Conservation (phyloP, 2,888 invertebrate genomes). For the Lepidocyrtoides sp. region DNA sequence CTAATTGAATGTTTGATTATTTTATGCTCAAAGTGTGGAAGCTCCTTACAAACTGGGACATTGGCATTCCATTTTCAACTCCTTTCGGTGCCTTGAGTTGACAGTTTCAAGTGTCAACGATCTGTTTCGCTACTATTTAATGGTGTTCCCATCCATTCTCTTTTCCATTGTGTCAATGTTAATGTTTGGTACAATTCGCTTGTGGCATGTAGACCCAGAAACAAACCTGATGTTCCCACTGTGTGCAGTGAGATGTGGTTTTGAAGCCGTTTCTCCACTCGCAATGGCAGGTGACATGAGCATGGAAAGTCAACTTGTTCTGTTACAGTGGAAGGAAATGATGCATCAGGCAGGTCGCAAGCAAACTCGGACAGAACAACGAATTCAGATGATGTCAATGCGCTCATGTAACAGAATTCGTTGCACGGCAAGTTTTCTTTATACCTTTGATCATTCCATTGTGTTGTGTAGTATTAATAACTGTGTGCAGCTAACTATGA, state of each 20-base stretch:
- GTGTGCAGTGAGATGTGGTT: slow-evolving; percentile 68
- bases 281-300: slow-evolving; percentile 61
- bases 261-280: slow-evolving; percentile 62
- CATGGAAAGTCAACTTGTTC: background rate
- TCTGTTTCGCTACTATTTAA: slow-evolving; percentile 47
- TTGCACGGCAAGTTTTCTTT: slow-evolving; percentile 45
- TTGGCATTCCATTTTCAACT: background rate
- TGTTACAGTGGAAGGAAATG: slow-evolving; percentile 24
- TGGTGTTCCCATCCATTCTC: slow-evolving; percentile 51
- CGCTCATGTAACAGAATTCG: slow-evolving; percentile 3
- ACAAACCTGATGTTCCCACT: slow-evolving; percentile 67
- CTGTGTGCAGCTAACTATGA: slow-evolving; percentile 31
- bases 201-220: background rate
- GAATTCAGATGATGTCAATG: background rate
- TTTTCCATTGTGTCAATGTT: slow-evolving; percentile 55
- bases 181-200: slow-evolving; percentile 66
- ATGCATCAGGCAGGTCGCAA: no score
- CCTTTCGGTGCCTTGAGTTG: background rate
- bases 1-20: background rate
- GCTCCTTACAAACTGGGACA: background rate
- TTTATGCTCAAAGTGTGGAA: background rate
- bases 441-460: slow-evolving; percentile 63
- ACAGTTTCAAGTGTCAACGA: slow-evolving; percentile 12
- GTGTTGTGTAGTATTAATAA: slow-evolving; percentile 46
- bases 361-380: no score